phyloP scores from a whole-genome alignment of 1,140 invertebrate genomes.

The Brachionus koreanus region DNA sequence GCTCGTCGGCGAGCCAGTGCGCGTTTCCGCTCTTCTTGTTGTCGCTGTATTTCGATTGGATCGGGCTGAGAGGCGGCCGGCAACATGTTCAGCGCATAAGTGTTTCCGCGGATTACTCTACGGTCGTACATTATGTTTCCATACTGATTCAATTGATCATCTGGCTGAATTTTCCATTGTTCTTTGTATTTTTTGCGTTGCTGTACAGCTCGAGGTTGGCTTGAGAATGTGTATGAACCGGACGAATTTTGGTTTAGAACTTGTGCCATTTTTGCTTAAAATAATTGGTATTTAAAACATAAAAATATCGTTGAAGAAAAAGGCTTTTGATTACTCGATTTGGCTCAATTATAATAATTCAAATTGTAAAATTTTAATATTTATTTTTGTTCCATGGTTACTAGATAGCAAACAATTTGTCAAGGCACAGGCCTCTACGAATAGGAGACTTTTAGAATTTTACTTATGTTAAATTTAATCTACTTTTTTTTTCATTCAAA shows the following conservation, averaged over 20 bases:
- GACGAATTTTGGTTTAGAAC: constrained; percentile 51
- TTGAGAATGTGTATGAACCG: constrained; percentile 65
- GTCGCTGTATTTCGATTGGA: constrained; percentile 58
- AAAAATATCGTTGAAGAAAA: background rate
- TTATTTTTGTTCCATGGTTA: constrained; percentile 30
- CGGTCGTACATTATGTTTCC: constrained; percentile 77
- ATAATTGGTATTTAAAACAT: background rate
- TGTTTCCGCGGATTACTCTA: constrained; percentile 74
- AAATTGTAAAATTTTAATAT: constrained; percentile 30
- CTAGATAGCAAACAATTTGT: constrained; percentile 5
- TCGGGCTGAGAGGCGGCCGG: constrained; percentile 60
- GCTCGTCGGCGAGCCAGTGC: constrained; percentile 57
- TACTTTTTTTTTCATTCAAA: too few species aligned
- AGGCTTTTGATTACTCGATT: background rate
- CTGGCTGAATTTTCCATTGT: constrained; percentile 46
- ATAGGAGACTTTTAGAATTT: background rate
- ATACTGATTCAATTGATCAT: constrained; percentile 47
- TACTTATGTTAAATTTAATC: background rate
- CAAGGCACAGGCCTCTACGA: constrained; percentile 11
- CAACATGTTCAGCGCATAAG: constrained; percentile 65
- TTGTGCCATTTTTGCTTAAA: constrained; percentile 49
- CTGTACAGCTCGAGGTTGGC: constrained; percentile 60
- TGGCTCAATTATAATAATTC: constrained; percentile 10
- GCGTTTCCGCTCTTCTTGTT: constrained; percentile 55
- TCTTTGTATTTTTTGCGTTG: constrained; percentile 56